These are phyloP conservation scores for Drosophila kuntzei DNA, from an alignment of 2,888 invertebrate genomes.

Conservation along the genomic window DNA sequence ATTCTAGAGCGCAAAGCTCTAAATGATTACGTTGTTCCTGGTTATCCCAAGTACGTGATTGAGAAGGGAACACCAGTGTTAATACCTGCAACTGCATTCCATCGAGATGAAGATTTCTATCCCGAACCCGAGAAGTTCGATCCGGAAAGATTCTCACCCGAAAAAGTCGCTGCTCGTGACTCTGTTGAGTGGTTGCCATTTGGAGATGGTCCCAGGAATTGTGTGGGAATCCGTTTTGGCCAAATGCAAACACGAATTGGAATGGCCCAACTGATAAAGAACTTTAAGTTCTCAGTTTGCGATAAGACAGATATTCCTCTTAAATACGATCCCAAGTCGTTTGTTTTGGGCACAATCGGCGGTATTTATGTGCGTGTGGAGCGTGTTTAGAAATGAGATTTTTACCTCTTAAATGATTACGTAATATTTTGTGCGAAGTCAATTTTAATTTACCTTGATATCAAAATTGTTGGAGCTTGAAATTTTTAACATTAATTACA, in stretches of 20 bases:
- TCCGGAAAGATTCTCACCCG: neutral
- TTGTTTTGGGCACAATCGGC: neutral
- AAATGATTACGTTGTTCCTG: neutral
- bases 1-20: neutral
- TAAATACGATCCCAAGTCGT: neutral
- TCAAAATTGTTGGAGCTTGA: neutral
- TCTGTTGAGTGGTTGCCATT: neutral
- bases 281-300: neutral
- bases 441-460: neutral
- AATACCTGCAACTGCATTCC: neutral
- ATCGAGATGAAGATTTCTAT: slow-evolving; percentile 2
- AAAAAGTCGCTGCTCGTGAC: neutral
- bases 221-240: neutral
- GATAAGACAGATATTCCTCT: neutral
- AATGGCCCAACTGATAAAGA: neutral
- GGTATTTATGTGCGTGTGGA: neutral
- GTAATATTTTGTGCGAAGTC: neutral
- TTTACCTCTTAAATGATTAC: neutral
- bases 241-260: neutral
- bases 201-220: neutral
- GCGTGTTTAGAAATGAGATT: neutral
- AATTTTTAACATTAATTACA: too few relatives aligned
- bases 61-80: slow-evolving; percentile 1
- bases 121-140: neutral
- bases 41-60: neutral